Evolutionary conservation across 1,140 invertebrate species (phyloP), one percentile per base, ranked within the genome.

Genomic region (Brachionus plicatilis): DNA sequence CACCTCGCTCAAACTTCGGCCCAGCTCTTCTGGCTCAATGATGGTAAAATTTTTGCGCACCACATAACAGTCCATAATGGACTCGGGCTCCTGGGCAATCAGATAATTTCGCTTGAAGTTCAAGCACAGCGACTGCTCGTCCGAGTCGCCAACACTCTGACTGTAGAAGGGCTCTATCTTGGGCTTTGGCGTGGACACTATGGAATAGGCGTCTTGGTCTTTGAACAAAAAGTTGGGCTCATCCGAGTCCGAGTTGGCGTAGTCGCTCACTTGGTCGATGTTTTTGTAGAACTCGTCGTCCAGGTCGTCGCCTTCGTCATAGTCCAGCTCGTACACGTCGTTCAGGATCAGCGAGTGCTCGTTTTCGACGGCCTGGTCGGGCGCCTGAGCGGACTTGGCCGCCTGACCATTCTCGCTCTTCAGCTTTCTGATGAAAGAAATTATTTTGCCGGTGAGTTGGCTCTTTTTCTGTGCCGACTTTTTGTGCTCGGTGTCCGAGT

Each of bases 221-320:
- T 65, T 82, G 50, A 45, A 65, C 20, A 82, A 47, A 76, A 76
- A 76, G n/a, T 76, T 76, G 12, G 72, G 72, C 24, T 76, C 72
- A 41, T 82, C 79, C 9, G 53, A 65, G 41, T 82, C 79, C 50
- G 79, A 82, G 29, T 82, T 68, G 33, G 37, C 37, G 29, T 82
- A 82, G n/a, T 82, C 79, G 27, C 53, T 65, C 11, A 82, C 79
- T 82, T 82, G 79, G 29, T 82, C 79, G 29, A 82, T 82, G 43
- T 82, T 60, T 2, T 76, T 76, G 33, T 60, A 60, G 12, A 82
- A 65, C 4, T 82, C 53, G 5, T 82, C 50, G n/a, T 82, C 79
- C 27, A 65, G 24, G 14, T 82, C 79, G 2, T 82, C 79, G 37
- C 37, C 29, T 17, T 82, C 79, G 9, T 65, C 50, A 43, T 82